phyloP scores from a whole-genome alignment of 2,888 invertebrate genomes.

The Mesorhabditis belari region DNA sequence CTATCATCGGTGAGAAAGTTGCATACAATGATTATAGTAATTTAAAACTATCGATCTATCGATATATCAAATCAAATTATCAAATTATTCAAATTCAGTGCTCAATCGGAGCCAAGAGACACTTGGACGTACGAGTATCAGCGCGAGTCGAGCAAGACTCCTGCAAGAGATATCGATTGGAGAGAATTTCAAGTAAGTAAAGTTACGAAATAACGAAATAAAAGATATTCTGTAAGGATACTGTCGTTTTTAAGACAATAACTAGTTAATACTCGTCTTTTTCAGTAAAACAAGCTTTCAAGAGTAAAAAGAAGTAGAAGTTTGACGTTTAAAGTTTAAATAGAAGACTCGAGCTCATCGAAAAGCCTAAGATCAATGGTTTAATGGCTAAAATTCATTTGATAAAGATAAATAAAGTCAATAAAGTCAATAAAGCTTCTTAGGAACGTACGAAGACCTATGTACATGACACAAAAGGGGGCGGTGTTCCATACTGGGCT shows the following conservation, averaged over 20 bases:
- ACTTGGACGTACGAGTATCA: not conserved
- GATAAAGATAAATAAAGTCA: too few relatives aligned
- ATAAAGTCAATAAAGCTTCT: too few relatives aligned
- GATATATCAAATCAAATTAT: too few relatives aligned
- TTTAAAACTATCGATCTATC: too few relatives aligned
- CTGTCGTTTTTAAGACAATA: too few relatives aligned
- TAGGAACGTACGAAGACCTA: not conserved
- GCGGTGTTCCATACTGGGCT: not conserved
- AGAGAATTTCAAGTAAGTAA: not conserved
- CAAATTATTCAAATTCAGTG: not conserved
- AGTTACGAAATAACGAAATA: not conserved
- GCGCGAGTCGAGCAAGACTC: not conserved
- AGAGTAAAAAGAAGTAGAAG: too few relatives aligned
- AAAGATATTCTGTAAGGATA: not conserved
- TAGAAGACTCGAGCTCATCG: too few relatives aligned
- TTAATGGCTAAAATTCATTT: too few relatives aligned
- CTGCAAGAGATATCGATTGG: not conserved
- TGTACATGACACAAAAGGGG: not conserved
- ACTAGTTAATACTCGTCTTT: too few relatives aligned
- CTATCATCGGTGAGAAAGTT: slow-evolving; percentile 9
- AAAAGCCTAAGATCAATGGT: too few relatives aligned
- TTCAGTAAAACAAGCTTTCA: too few relatives aligned
- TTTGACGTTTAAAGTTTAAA: too few relatives aligned
- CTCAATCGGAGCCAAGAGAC: not conserved
- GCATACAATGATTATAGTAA: not conserved